These are phyloP conservation scores for Drosophila fuyamai DNA, from an alignment of 1,140 invertebrate species.

Conservation along the genomic window DNA sequence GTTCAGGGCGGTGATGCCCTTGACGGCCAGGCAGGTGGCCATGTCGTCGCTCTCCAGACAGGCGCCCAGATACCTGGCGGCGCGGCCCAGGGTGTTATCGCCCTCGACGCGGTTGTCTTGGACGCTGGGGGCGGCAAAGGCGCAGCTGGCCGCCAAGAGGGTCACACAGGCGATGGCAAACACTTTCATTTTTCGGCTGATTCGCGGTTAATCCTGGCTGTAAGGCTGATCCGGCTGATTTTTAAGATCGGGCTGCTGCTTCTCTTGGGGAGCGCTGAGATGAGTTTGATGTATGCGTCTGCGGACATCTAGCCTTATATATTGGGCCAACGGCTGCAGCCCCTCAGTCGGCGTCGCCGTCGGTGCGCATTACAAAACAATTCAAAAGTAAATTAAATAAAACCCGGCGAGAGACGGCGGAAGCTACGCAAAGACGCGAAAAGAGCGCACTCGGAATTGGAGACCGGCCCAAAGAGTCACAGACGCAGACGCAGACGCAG, in stretches of 20 bases:
- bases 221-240: conserved; percentile 37
- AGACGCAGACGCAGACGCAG: conserved; percentile 30
- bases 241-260: conserved; percentile 53
- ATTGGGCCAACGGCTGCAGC: conserved; percentile 58
- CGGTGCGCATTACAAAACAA: conserved; percentile 78
- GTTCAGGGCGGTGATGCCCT: conserved; percentile 86
- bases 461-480: conserved; percentile 16
- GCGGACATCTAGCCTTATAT: conserved; percentile 73
- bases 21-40: conserved; percentile 87
- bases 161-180: conserved; percentile 73
- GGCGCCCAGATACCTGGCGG: conserved; percentile 76
- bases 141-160: conserved; percentile 71
- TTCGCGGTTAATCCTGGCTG: conserved; percentile 69
- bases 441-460: conserved; percentile 41
- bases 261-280: conserved; percentile 59
- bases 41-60: conserved; percentile 85
- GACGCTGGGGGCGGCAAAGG: conserved; percentile 79
- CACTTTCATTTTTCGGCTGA: conserved; percentile 84
- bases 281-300: conserved; percentile 84
- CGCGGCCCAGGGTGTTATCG: conserved; percentile 69
- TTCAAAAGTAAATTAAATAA: conserved; percentile 79
- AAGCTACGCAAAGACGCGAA: conserved; percentile 60
- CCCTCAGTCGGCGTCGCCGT: conserved; percentile 35
- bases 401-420: conserved; percentile 48
- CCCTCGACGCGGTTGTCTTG: conserved; percentile 82